phyloP scores from a whole-genome alignment of 1,140 invertebrate genomes.

The Drosophila aff. region DNA sequence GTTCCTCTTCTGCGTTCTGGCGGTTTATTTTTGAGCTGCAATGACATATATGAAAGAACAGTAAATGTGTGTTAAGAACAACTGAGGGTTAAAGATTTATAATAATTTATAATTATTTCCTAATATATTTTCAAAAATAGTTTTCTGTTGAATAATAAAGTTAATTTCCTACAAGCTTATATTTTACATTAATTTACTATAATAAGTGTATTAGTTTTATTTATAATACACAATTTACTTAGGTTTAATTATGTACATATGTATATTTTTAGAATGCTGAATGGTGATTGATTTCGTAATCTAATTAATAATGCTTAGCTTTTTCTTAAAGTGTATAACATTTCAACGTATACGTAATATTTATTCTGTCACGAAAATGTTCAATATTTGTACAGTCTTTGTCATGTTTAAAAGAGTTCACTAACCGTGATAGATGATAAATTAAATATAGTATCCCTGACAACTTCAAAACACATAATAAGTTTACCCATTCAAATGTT shows the following conservation, averaged over 20 bases:
- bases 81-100: neutral
- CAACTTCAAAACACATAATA: conserved; percentile 13
- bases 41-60: conserved; percentile 36
- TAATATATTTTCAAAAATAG: neutral
- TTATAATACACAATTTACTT: neutral
- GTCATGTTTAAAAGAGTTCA: conserved; percentile 1
- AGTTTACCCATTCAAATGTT: conserved; percentile 10
- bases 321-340: neutral
- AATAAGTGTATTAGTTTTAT: neutral
- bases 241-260: too few relatives aligned
- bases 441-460: neutral
- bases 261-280: neutral
- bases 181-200: too few relatives aligned
- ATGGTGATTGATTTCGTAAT: neutral
- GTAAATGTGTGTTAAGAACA: neutral
- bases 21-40: conserved; percentile 43
- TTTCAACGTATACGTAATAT: conserved; percentile 7
- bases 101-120: too few relatives aligned
- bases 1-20: conserved; percentile 4
- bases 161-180: too few relatives aligned
- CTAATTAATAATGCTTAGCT: too few relatives aligned
- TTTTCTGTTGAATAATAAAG: neutral
- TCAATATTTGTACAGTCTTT: neutral
- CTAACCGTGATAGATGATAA: neutral
- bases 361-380: neutral